Base-by-base conservation (phyloP, 2,797 vertebrate species). In the Poecile montanus region DNA sequence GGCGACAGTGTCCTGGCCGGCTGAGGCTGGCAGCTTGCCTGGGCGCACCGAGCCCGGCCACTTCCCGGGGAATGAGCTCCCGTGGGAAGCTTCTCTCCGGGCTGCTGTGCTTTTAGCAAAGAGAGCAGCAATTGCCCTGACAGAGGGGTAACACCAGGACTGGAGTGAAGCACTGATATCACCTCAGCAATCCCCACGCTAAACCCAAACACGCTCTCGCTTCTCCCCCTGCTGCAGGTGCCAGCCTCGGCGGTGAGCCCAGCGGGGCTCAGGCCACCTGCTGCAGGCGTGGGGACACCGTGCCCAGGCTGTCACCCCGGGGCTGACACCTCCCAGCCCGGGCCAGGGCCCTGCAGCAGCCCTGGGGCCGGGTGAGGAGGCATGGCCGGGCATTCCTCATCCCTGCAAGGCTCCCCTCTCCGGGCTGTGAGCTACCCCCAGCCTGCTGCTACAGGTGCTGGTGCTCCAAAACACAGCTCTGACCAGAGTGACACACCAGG, bases 11-110 rank as follows among this genome's bases (percentile, higher is more conserved):
- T 58, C 62, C 67, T 58, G 60, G 34, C 83, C 58, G 21, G 34
- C 29, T 6, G 5, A 66, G 60, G 13, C 79, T 68, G 56, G 72
- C 6, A 1, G 40, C 51, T 66, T 62, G 73, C 60, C 72, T 7
- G 42, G 7, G 11, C 15, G 47, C 1, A 0, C 77, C 11, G 48
- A 54, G 40, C 81, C 60, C 7, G 9, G 9, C 29, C 18, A 1
- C 53, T 47, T 70, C 76, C 48, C 57, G 32, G 44, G 27, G 38
- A 80, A 56, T 7, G 47, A 53, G n/a, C 32, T 76, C 51, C 26
- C 20, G 0, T 0, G 32, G 48, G 51, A 16, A 18, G 29, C 3
- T 65, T 10, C 10, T 10, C 8, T 6, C 34, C 13, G 3, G 1
- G 34, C 26, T 27, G 9, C 10, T 20, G 8, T 11, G 2, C 21